phyloP scores from a whole-genome alignment of 2,797 vertebrate genomes.

The Hydrocynus forskahlii region DNA sequence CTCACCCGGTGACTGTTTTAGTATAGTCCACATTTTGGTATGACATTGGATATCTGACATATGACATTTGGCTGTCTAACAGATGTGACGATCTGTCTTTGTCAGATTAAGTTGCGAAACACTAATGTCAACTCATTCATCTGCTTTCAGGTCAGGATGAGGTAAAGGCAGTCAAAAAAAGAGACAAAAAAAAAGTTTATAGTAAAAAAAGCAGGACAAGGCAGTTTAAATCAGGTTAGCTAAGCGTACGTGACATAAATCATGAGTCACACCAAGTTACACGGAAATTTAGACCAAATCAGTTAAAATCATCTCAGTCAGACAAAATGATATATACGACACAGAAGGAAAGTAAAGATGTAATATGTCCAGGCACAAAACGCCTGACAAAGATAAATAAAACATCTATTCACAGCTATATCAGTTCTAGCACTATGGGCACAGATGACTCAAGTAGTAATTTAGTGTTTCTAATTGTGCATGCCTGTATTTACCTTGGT shows the following conservation, averaged over 20 bases:
- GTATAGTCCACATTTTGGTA: constrained; percentile 34
- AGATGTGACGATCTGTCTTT: constrained; percentile 10
- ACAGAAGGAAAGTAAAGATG: neutral
- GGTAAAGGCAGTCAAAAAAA: constrained; percentile 1
- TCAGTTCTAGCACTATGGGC: constrained; percentile 3
- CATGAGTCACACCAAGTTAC: constrained; percentile 19
- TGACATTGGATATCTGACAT: constrained; percentile 10
- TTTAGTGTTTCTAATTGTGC: constrained; percentile 12
- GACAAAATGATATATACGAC: constrained; percentile 1
- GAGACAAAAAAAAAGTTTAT: neutral
- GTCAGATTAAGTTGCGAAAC: constrained; percentile 7
- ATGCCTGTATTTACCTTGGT: constrained; percentile 36
- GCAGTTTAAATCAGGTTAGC: constrained; percentile 13
- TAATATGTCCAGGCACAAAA: constrained; percentile 12
- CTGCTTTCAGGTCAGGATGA: constrained; percentile 6
- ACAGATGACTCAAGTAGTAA: constrained; percentile 18
- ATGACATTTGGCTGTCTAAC: neutral
- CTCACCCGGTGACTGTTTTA: constrained; percentile 8
- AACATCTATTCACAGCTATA: constrained; percentile 17
- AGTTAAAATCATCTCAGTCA: neutral
- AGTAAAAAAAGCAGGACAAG: neutral
- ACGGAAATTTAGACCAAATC: constrained; percentile 14
- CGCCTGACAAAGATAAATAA: neutral
- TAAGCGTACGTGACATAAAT: neutral
- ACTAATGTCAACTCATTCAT: constrained; percentile 22